These are phyloP conservation scores for Aplysina aerophoba DNA, from an alignment of 37 sponge, comb jelly and placozoan genomes.

Conservation along the genomic window DNA sequence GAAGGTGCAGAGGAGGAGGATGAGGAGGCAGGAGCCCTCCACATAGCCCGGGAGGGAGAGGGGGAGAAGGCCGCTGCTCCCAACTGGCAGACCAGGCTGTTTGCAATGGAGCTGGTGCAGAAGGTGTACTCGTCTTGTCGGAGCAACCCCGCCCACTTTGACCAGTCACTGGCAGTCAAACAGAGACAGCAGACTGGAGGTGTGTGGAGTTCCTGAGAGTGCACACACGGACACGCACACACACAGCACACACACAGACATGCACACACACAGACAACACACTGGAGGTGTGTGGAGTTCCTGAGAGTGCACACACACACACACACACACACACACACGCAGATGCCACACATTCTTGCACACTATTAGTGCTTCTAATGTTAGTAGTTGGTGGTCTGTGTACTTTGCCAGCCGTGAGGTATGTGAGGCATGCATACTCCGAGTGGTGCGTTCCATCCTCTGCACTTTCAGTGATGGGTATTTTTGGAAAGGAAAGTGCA, in stretches of 20 bases:
- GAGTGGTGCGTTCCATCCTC: too few relatives aligned
- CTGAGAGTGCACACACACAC: neutral
- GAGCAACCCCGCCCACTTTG: slow-evolving; percentile 88
- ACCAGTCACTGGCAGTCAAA: slow-evolving; percentile 60
- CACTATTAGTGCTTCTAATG: too few relatives aligned
- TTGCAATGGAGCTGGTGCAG: slow-evolving; percentile 89
- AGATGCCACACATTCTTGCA: too few relatives aligned
- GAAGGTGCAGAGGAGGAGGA: slow-evolving; percentile 73
- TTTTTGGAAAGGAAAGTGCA: too few relatives aligned
- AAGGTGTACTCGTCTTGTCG: slow-evolving; percentile 87
- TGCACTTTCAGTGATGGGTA: too few relatives aligned
- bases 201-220: neutral
- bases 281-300: too few relatives aligned
- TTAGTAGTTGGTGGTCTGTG: too few relatives aligned
- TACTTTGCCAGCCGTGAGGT: too few relatives aligned
- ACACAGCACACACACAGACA: too few relatives aligned
- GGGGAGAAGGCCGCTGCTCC: slow-evolving; percentile 56
- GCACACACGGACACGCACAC: neutral
- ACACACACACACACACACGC: too few relatives aligned
- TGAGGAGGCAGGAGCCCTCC: slow-evolving; percentile 76
- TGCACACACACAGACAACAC: too few relatives aligned
- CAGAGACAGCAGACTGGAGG: slow-evolving; percentile 56
- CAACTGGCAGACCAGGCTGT: slow-evolving; percentile 92
- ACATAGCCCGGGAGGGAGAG: slow-evolving; percentile 72
- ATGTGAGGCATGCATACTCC: too few relatives aligned